Evolutionary conservation across 2,888 invertebrate genomes (phyloP).

Genomic region (Vesta saturnalis): DNA sequence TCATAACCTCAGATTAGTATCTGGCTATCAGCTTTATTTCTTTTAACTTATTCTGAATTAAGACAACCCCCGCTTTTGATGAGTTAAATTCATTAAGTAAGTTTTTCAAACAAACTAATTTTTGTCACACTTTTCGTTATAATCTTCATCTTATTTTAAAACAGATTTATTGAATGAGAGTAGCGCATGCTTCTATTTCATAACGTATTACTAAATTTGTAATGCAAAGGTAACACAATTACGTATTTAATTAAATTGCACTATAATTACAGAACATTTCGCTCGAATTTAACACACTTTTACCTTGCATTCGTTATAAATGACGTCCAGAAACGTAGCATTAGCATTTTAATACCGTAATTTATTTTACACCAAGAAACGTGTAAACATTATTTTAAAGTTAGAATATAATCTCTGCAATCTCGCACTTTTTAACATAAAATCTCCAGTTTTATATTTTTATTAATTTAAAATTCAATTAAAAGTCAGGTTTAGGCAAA

Average conservation of each 20-base stretch:
- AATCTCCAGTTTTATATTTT: neutral
- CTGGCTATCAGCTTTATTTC: too few species aligned
- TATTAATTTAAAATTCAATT: too few species aligned
- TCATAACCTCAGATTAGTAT: too few species aligned
- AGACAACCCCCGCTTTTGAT: too few species aligned
- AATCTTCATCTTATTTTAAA: neutral
- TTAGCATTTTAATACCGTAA: slow-evolving; percentile 38
- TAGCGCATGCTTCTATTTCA: slow-evolving; percentile 21
- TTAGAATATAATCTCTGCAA: neutral
- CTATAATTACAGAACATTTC: slow-evolving; percentile 32
- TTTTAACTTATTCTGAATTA: too few species aligned
- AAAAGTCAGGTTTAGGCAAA: too few species aligned
- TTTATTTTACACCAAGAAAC: slow-evolving; percentile 26
- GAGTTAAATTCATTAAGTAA: too few species aligned
- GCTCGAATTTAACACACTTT: slow-evolving; percentile 21
- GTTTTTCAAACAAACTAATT: neutral
- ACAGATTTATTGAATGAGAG: neutral
- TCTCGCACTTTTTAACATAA: neutral
- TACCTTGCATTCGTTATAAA: slow-evolving; percentile 16
- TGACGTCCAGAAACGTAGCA: slow-evolving; percentile 15
- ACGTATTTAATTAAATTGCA: slow-evolving; percentile 35
- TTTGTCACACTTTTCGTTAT: neutral
- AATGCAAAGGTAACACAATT: slow-evolving; percentile 32
- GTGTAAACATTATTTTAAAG: slow-evolving; percentile 5
- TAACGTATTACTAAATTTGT: slow-evolving; percentile 25